phyloP scores from a whole-genome alignment of 2,888 invertebrate species.

The Acanthosepion esculentum region DNA sequence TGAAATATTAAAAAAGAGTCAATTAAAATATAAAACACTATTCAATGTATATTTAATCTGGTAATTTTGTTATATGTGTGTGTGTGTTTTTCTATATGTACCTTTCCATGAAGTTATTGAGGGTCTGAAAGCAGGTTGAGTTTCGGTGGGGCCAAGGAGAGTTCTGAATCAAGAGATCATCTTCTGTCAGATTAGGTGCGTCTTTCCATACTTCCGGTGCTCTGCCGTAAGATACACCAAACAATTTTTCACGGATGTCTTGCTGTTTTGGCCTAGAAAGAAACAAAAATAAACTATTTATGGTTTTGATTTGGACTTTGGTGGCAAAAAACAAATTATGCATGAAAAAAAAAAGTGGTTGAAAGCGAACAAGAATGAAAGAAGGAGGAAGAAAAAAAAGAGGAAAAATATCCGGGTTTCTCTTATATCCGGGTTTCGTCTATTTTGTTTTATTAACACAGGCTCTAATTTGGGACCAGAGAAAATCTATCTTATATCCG shows the following conservation, averaged over 20 bases:
- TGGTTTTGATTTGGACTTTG: background rate
- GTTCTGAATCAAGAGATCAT: constrained; percentile 71
- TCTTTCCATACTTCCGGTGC: constrained; percentile 65
- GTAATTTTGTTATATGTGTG: background rate
- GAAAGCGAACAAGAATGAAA: no score
- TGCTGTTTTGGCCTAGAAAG: background rate
- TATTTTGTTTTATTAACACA: no score
- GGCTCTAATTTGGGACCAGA: no score
- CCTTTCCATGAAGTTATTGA: constrained; percentile 75
- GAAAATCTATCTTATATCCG: no score
- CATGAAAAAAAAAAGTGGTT: no score
- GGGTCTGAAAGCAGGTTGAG: constrained; percentile 72
- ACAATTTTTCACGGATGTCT: background rate
- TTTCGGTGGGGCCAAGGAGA: constrained; percentile 75
- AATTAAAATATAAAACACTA: background rate
- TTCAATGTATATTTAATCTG: background rate
- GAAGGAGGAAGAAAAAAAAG: no score
- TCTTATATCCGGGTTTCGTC: no score
- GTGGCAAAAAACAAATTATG: no score
- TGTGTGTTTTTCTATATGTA: constrained; percentile 51
- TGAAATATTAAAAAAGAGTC: background rate
- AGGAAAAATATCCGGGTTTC: no score
- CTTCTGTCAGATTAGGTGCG: constrained; percentile 52
- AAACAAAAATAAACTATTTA: background rate
- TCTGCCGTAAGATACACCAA: background rate